A percentile compares a stretch with the other conserved stretches of the same genome.
Conservation (phyloP, 2,888 invertebrate genomes). For the Zaprionus obscuricornis region DNA sequence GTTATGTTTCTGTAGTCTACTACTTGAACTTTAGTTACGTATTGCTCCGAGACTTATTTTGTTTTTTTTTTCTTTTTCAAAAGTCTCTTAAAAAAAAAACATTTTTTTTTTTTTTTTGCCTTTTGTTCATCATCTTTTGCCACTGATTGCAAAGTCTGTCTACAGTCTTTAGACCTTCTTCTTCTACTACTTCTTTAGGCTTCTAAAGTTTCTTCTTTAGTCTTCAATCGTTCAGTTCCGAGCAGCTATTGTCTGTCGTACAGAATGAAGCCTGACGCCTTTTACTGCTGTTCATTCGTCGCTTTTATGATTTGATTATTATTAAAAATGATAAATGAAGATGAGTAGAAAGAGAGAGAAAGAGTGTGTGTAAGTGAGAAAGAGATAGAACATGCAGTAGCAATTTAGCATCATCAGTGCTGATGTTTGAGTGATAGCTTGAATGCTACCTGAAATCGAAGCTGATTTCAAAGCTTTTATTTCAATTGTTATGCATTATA, state of each 20-base stretch:
- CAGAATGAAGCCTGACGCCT: conserved; percentile 51
- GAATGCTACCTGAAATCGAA: conserved; percentile 55
- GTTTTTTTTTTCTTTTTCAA: conserved; percentile 35
- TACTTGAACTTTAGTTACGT: conserved; percentile 1
- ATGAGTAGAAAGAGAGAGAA: conserved; percentile 41
- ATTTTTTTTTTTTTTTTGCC: conserved; percentile 6
- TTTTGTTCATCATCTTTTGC: conserved; percentile 22
- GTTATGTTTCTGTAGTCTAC: no score
- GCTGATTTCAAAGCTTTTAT: neutral
- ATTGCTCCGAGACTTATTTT: conserved; percentile 22
- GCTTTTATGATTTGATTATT: conserved; percentile 77
- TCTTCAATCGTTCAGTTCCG: conserved; percentile 21
- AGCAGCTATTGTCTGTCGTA: conserved; percentile 36
- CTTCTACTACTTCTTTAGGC: no score
- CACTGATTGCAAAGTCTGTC: conserved; percentile 49
- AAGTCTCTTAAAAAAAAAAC: no score
- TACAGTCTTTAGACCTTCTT: neutral
- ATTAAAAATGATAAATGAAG: conserved; percentile 80
- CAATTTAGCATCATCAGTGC: conserved; percentile 60
- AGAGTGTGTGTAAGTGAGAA: no score
- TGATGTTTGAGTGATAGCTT: conserved; percentile 46
- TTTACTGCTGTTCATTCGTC: conserved; percentile 48
- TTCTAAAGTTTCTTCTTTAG: no score
- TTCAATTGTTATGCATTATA: no score
- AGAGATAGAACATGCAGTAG: conserved; percentile 60